Percentiles rank a stretch among this genome's conserved stretches.
Conservation (phyloP, 2,797 vertebrate genomes). For the Peromyscus aztecus region DNA sequence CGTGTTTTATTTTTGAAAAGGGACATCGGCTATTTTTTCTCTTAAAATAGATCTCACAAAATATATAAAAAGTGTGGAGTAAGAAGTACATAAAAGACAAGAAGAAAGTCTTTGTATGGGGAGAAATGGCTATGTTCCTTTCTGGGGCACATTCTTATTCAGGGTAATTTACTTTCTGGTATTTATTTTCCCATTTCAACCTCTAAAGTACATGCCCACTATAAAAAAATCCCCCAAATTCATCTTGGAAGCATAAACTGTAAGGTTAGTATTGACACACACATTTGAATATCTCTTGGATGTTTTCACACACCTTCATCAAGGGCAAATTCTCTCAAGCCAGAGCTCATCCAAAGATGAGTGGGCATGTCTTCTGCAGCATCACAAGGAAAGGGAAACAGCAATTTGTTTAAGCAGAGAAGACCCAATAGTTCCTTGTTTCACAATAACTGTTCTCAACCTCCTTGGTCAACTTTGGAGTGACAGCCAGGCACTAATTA, state of each 20-base stretch:
- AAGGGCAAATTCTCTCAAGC: not conserved
- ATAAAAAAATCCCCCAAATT: conserved; percentile 17
- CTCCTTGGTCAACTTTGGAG: conserved; percentile 62
- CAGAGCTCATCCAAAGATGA: not conserved
- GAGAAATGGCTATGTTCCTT: not conserved
- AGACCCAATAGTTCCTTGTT: not conserved
- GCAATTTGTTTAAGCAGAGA: not conserved
- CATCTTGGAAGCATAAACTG: not conserved
- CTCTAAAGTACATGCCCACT: not conserved
- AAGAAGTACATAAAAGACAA: not conserved
- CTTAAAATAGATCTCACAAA: not conserved
- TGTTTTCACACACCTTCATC: not conserved
- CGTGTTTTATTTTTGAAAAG: not conserved
- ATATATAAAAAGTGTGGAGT: not conserved
- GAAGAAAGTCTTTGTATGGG: not conserved
- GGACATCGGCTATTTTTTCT: not conserved
- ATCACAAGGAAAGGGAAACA: not conserved
- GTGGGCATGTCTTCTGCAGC: not conserved
- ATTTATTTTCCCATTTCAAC: not conserved
- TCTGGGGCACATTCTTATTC: not conserved
- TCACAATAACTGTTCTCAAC: not conserved
- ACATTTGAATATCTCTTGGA: not conserved
- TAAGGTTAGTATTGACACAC: not conserved
- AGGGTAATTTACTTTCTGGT: not conserved
- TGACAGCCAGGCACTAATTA: conserved; percentile 54